Base-by-base conservation (phyloP, 2,113 vertebrate genomes). In the Bombycilla garrulus region DNA sequence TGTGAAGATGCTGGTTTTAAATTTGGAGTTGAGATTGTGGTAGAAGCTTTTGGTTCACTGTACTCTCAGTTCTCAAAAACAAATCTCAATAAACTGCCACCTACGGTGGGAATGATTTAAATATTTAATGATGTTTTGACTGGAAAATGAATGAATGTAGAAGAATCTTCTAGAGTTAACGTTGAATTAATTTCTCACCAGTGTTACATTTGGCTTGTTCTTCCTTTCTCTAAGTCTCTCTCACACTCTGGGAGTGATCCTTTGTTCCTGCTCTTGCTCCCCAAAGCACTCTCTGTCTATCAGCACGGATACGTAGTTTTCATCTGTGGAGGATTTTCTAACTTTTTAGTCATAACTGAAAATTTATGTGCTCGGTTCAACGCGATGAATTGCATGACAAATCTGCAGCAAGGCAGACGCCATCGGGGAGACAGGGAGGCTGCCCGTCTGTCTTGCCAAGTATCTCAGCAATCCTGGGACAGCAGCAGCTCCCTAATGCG, bases 281-380 rank as follows among this genome's bases (percentile, higher is more conserved):
- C 69, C 79, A 26, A 86, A 88, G 76, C 5, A 12, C 67, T 86
- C 51, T 23, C 51, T 48, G 74, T 42, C 51, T 74, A 10, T 45
- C 76, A 53, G 72, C 58, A 42, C 0, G 0, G 61, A 64, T 26
- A 6, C 3, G 11, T 10, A n/a, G 72, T 67, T 82, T 88, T 90
- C 36, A 51, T 93, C 88, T 6, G 69, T 29, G 65, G 72, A 93
- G 79, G 66, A 71, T 94, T 64, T 90, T 88, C 76, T n/a, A 93
- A 94, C 72, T 96, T 96, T 93, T 90, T 53, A 94, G 95, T 71
- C 93, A 83, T 94, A 92, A 90, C 79, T 74, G 85, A 71, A 48
- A 92, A 97, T 97, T 96, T 95, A 95, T 94, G 95, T 81, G 92
- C 82, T 44, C 62, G 19, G 92, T 83, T 96, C 85, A 96, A 10